These are phyloP conservation scores for Labrus mixtus DNA, from an alignment of 2,113 vertebrate genomes.

Conservation along the genomic window DNA sequence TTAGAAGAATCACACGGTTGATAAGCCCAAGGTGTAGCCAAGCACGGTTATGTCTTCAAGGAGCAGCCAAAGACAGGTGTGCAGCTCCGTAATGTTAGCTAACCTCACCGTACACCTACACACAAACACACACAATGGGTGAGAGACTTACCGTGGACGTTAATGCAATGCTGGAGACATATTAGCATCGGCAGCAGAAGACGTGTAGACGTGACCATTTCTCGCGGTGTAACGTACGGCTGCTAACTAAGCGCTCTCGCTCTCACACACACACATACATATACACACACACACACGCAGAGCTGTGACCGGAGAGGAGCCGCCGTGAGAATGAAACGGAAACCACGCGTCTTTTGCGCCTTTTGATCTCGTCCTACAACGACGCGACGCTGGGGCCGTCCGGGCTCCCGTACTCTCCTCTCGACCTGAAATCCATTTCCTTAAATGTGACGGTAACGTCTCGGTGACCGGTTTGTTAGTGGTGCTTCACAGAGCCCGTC, in stretches of 20 bases:
- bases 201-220: slow-evolving; percentile 79
- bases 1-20: neutral
- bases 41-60: slow-evolving; percentile 42
- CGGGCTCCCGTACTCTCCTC: slow-evolving; percentile 31
- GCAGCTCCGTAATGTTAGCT: slow-evolving; percentile 41
- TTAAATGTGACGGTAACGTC: slow-evolving; percentile 55
- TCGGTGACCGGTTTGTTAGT: slow-evolving; percentile 23
- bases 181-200: slow-evolving; percentile 72
- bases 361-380: slow-evolving; percentile 64
- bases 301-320: slow-evolving; percentile 6
- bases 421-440: slow-evolving; percentile 69
- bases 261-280: neutral
- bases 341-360: slow-evolving; percentile 72
- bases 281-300: no score
- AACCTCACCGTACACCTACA: neutral
- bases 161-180: slow-evolving; percentile 70
- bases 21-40: slow-evolving; percentile 22
- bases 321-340: neutral
- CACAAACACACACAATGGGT: neutral
- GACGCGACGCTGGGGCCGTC: slow-evolving; percentile 47
- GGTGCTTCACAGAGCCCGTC: slow-evolving; percentile 23
- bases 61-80: slow-evolving; percentile 65
- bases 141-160: slow-evolving; percentile 76
- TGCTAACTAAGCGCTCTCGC: slow-evolving; percentile 65
- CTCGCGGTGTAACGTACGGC: slow-evolving; percentile 54